Evolutionary conservation across 2,888 invertebrate genomes (phyloP), one percentile per base, ranked within the genome.

Genomic region (Dyspetes luteomarginatus): DNA sequence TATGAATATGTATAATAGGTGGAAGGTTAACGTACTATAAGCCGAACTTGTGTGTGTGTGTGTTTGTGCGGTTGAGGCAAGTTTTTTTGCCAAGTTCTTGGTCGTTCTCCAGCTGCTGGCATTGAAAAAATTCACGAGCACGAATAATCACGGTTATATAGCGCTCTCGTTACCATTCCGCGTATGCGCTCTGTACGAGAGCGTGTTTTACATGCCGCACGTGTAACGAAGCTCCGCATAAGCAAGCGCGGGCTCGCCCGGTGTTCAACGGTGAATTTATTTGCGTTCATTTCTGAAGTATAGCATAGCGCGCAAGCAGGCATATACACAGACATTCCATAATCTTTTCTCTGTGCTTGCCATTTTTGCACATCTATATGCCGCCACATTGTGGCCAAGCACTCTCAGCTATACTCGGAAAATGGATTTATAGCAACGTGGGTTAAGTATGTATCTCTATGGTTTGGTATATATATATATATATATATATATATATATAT

Each of bases 101-200:
- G 17, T 5, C 45, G 28, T 17, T 2, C 15, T 4, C 12, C 3
- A 2, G 9, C 17, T 68, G 55, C 17, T 78, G 71, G 52, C 62
- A 68, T 78, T 82, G 65, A 78, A 73, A 76, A 81, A 76, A 68
- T 24, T 28, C 64, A 28, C 52, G 24, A 62, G 58, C 30, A 28
- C 69, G 74, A 78, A 83, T 76, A 82, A 82, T 83, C 83, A 79
- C 74, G 81, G 73, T 75, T 78, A 76, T 62, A 41, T 15, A 69
- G 64, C 24, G 43, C 41, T 55, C 84, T 84, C 81, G 76, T 86
- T 86, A 84, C 84, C 83, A 84, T 85, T 87, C 83, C 62, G 60
- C 55, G 68, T 41, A 68, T 72, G 45, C 43, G 65, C 62, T 65
- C 30, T 43, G 30, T 72, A 41, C 76, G 74, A 56, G 64, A 36